Evolutionary conservation across 64 coral and sea anemone species (phyloP), one percentile per base, ranked within the genome.

Genomic region (Acropora yongei): DNA sequence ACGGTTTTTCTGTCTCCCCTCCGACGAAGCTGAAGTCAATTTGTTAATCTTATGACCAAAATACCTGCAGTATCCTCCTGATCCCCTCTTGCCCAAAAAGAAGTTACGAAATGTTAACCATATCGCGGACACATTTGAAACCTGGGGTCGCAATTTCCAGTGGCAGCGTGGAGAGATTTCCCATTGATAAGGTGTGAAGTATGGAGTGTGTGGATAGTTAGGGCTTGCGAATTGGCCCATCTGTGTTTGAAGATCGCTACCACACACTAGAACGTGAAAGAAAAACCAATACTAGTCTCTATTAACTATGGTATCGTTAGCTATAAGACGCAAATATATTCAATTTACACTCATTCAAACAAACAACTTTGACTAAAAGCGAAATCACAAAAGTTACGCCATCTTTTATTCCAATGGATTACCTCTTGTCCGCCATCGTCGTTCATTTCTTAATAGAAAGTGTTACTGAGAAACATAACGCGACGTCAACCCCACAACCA

Each of bases 141-240:
- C 18, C 79, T 63, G 57, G 9, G 80, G 80, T 68, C 57, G 13
- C 1, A 83, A 13, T 42, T 17, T 68, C 80, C 80, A 83, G 80
- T 68, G 43, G 16, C 80, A 83, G 41, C 16, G 57, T 3, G 55
- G 41, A 63, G 10, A 46, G 41, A 66, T 43, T 10, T 83, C 58
- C 14, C 44, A 17, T 8, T 83, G 80, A 42, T 83, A 57, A 2
- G 30, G 8, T 45, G 57, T 10, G 8, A 47, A 45, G 57, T 83
- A 83, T 46, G 80, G 80, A 44, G 80, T 83, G 46, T 13, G 11
- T 44, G 74, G 74, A 45, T 76, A 76, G 13, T 41, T 41, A 45
- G 74, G 74, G 13, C 74, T 76, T 76, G 74, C 44, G 13, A 76
- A 46, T 44, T 76, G 41, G 9, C 74, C 74, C 74, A 76, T 76